Base-by-base conservation (phyloP, 2,797 vertebrate species). In the Thaleichthys pacificus region DNA sequence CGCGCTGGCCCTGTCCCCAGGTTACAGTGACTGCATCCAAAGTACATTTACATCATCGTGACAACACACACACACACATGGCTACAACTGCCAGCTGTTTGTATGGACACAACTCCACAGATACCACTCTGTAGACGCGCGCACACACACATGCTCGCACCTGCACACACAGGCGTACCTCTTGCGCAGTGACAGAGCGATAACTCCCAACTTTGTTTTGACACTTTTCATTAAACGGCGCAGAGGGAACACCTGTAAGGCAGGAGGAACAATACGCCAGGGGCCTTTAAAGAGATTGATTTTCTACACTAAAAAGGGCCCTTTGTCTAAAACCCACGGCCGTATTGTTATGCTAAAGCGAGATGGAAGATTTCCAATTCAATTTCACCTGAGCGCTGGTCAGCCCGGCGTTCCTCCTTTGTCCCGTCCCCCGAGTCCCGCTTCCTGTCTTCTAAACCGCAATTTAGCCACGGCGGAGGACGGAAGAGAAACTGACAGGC, bases 291-390 rank as follows among this genome's bases (percentile, higher is more conserved):
- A 82, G 91, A 93, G 93, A 95, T 93, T 89, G 86, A 92, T 94
- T 95, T 94, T 87, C 85, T 91, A 89, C 92, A 93, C 95, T 95
- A 94, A 94, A 95, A 91, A 89, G 87, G 90, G 82, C 89, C 90
- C 94, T 94, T 97, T 95, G 95, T 95, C 94, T 95, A 95, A 95
- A 94, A 91, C 89, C 89, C 92, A 85, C 79, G 82, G 85, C 89
- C 88, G 92, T 93, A 96, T 97, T 98, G 95, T 98, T 94, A 98
- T 97, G 97, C 94, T 96, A 97, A 98, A 95, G 88, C 93, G 87
- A 79, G 80, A 88, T 93, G 93, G 92, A 93, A 89, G 89, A 95
- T 96, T 97, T 97, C 96, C 95, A 97, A 96, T 96, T 96, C 96
- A 95, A 95, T 96, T 96, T 96, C 94, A 95, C 95, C 93, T 93